Conservation (phyloP, 2,797 vertebrate genomes). For the Huso huso region DNA sequence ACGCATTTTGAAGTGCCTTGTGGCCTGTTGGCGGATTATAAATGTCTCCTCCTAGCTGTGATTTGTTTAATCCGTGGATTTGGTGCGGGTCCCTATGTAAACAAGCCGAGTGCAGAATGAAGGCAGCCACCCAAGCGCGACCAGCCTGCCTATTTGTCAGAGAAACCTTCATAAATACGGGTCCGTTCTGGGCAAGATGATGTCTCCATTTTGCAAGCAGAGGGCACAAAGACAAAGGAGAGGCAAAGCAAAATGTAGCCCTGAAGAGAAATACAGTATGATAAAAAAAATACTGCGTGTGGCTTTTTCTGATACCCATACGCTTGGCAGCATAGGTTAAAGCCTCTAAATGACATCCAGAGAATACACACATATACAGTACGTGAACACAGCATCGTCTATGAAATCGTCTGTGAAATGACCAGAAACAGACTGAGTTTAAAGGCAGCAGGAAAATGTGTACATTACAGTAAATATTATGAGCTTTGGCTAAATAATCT, state of each 20-base stretch:
- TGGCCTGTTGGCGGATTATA: slow-evolving; percentile 87
- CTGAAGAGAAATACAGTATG: slow-evolving; percentile 24
- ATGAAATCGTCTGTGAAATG: too few species aligned
- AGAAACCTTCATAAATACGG: slow-evolving; percentile 85
- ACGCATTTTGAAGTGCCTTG: slow-evolving; percentile 69
- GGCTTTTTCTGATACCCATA: too few species aligned
- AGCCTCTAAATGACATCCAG: too few species aligned
- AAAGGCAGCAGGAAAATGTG: too few species aligned
- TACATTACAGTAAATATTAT: too few species aligned
- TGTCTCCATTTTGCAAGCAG: slow-evolving; percentile 88
- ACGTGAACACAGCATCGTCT: too few species aligned
- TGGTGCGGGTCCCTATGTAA: slow-evolving; percentile 91
- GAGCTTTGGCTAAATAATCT: too few species aligned
- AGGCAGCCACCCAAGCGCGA: slow-evolving; percentile 79
- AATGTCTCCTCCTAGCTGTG: slow-evolving; percentile 84
- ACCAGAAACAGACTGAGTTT: too few species aligned
- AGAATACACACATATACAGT: too few species aligned
- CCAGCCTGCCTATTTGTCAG: slow-evolving; percentile 90
- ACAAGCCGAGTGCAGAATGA: slow-evolving; percentile 93
- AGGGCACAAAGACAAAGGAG: slow-evolving; percentile 72
- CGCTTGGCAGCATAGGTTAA: too few species aligned
- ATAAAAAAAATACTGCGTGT: too few species aligned
- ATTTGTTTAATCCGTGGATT: slow-evolving; percentile 98
- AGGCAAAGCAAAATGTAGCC: slow-evolving; percentile 50
- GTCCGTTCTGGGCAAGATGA: slow-evolving; percentile 74